These are phyloP conservation scores for Anastrepha ludens DNA, from an alignment of 1,140 invertebrate species.

Conservation along the genomic window DNA sequence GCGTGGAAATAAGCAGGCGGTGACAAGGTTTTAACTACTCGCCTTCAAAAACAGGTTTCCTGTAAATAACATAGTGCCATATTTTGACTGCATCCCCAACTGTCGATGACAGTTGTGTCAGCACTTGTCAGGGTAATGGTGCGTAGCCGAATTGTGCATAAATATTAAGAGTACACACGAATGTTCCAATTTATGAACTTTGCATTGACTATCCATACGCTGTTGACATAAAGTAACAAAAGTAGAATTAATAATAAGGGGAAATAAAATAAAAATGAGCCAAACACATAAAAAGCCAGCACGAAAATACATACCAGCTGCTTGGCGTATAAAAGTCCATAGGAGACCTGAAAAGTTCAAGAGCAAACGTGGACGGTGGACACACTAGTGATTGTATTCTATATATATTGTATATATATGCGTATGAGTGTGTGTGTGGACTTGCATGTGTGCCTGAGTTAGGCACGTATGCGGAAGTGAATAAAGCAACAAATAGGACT, in stretches of 20 bases:
- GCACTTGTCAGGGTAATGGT: neutral
- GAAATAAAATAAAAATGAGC: neutral
- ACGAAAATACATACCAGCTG: neutral
- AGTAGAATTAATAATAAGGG: conserved; percentile 9
- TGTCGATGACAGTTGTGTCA: neutral
- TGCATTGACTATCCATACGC: neutral
- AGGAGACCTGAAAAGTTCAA: conserved; percentile 2
- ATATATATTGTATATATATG: neutral
- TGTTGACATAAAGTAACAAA: neutral
- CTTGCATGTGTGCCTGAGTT: neutral
- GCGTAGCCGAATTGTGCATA: neutral
- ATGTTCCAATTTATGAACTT: neutral
- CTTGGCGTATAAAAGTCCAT: neutral
- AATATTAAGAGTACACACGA: neutral
- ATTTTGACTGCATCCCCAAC: neutral
- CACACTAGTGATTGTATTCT: neutral
- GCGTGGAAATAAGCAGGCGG: too few relatives aligned
- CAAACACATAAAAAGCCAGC: neutral
- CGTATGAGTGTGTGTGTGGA: neutral
- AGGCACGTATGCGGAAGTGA: conserved; percentile 4
- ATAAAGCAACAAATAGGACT: conserved; percentile 19
- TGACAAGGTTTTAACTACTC: too few relatives aligned
- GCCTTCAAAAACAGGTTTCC: neutral
- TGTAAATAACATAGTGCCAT: too few relatives aligned
- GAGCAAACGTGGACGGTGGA: neutral